Base-by-base conservation (phyloP, 2,113 vertebrate genomes). In the Lepus europaeus region DNA sequence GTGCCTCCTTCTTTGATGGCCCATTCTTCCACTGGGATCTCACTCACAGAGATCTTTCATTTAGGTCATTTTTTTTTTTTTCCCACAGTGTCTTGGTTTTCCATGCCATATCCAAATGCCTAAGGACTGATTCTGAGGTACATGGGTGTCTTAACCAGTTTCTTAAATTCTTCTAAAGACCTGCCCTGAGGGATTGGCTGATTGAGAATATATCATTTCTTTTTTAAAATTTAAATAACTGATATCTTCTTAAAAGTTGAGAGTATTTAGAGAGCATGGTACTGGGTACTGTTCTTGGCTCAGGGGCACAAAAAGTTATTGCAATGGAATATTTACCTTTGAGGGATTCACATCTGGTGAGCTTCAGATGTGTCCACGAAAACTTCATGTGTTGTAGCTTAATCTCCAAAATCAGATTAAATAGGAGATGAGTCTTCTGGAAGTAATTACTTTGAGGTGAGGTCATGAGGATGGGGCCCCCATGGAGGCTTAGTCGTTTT, bases 211-310 rank as follows among this genome's bases (percentile, higher is more conserved):
- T 12, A 23, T 36, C 33, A 10, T 59, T 81, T 64, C 14, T n/a
- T 33, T 91, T 68, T 56, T 59, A 12, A 59, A 66, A 9, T 69
- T 86, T 91, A 29, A 79, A 51, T 76, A 88, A 82, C 16, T 91
- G 49, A 70, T 76, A 36, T 74, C 19, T 39, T 94, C 36, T 64
- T 87, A 72, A 90, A 85, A 74, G 4, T 64, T 95, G 39, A 49
- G 13, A 1, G 20, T 70, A 27, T 93, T 78, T 91, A 79, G 51
- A 77, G 14, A 70, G 2, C 7, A 68, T 53, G 91, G 0, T 90
- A 31, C 23, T 90, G n/a, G 14, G 33, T n/a, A 11, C 25, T 83
- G 12, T 91, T 25, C 2, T 85, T 87, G 3, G 27, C 6, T 94
- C 6, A 76, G 13, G 45, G 16, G 23, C 80, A 87, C 45, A 90